Evolutionary conservation across 1,140 invertebrate genomes (phyloP).

Genomic region (Drosophila pachea): DNA sequence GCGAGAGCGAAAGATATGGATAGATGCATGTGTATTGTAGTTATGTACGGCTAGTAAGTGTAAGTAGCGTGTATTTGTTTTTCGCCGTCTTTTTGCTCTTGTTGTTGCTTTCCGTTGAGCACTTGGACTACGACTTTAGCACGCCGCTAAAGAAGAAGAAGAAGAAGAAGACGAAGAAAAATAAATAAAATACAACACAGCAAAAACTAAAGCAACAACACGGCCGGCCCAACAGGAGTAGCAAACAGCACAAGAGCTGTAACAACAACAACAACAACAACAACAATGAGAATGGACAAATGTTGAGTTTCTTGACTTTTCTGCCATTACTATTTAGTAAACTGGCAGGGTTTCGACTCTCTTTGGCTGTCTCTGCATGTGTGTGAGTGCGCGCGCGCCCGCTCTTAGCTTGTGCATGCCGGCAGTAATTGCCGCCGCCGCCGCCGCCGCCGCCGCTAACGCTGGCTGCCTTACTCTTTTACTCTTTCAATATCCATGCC

Average conservation of each 20-base stretch:
- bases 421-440: constrained; percentile 14
- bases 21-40: constrained; percentile 41
- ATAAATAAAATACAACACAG: too few species aligned
- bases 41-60: constrained; percentile 69
- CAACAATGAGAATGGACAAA: constrained; percentile 31
- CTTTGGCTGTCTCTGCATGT: constrained; percentile 6
- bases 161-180: too few species aligned
- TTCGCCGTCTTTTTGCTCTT: constrained; percentile 52
- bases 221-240: constrained; percentile 33
- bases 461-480: constrained; percentile 18
- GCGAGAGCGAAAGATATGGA: constrained; percentile 6
- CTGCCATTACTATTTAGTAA: constrained; percentile 51
- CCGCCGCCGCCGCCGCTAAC: constrained; percentile 14
- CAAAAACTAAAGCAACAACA: constrained; percentile 30
- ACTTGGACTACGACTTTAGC: constrained; percentile 43
- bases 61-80: constrained; percentile 75
- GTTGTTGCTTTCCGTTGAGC: constrained; percentile 38
- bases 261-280: constrained; percentile 46
- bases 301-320: constrained; percentile 75
- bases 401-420: constrained; percentile 23
- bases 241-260: constrained; percentile 8
- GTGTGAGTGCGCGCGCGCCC: neutral
- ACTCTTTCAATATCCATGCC: constrained; percentile 38
- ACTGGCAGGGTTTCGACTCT: constrained; percentile 41
- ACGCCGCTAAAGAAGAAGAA: constrained; percentile 29